Conservation (phyloP, 2,888 invertebrate genomes). For the Uropetala carovei region DNA sequence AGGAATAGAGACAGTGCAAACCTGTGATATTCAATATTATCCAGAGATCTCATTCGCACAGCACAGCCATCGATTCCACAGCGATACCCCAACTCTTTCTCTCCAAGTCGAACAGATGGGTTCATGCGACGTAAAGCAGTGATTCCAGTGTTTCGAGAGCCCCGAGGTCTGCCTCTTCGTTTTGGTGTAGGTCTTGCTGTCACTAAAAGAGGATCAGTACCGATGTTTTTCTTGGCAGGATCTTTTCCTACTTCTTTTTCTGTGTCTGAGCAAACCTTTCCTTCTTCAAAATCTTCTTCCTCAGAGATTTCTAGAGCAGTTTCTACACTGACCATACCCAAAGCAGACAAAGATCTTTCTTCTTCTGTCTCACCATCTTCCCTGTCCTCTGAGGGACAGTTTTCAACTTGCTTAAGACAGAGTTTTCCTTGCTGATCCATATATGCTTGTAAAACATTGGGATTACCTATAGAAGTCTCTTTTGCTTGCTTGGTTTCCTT, state of each 20-base stretch:
- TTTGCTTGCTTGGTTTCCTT: constrained; percentile 62
- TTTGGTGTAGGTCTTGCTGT: constrained; percentile 29
- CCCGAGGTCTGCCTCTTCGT: constrained; percentile 67
- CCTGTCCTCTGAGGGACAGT: constrained; percentile 30
- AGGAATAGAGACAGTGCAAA: constrained; percentile 77
- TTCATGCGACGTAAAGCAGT: constrained; percentile 64
- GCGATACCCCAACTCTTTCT: constrained; percentile 71
- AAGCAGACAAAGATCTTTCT: constrained; percentile 65
- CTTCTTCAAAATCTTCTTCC: constrained; percentile 50
- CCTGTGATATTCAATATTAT: constrained; percentile 81
- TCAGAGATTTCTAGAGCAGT: constrained; percentile 25
- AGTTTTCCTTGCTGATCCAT: constrained; percentile 63
- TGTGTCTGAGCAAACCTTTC: constrained; percentile 14
- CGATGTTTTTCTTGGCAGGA: not conserved
- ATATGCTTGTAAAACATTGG: constrained; percentile 65
- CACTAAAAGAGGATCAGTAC: not conserved
- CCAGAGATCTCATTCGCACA: constrained; percentile 78
- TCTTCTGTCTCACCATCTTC: constrained; percentile 66
- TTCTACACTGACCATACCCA: constrained; percentile 51
- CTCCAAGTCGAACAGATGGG: constrained; percentile 67
- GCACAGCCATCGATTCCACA: constrained; percentile 79
- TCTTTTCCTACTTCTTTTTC: constrained; percentile 38
- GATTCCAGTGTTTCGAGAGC: constrained; percentile 67
- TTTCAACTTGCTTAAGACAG: constrained; percentile 22
- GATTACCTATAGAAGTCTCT: constrained; percentile 10